phyloP scores from a whole-genome alignment of 53 echinoderm and acorn worm species.

The Zoroaster sp. region DNA sequence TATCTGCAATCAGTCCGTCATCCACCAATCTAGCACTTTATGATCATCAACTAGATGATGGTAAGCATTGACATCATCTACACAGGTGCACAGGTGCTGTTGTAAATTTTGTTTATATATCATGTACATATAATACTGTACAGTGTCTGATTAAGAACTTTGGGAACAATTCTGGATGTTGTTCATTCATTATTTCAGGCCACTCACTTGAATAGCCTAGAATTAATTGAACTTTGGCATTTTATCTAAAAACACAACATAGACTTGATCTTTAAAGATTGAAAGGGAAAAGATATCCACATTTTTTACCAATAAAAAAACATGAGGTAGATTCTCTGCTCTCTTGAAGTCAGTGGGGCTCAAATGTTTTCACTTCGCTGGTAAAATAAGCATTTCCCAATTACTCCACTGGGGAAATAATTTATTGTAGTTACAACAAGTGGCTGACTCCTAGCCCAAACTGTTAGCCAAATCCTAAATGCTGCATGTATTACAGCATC shows the following conservation, averaged over 20 bases:
- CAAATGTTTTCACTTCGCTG: background rate
- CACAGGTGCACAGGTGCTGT: background rate
- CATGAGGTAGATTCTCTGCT: background rate
- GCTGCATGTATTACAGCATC: background rate
- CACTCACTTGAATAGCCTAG: no score
- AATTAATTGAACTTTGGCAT: background rate
- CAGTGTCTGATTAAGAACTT: background rate
- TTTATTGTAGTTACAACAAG: no score
- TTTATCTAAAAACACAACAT: no score
- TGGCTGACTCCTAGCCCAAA: background rate
- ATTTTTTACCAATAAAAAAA: background rate
- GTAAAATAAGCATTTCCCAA: background rate
- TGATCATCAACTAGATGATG: background rate
- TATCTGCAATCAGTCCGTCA: conserved; percentile 21
- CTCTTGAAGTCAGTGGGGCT: background rate
- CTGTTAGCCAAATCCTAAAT: background rate
- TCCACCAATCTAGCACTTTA: background rate
- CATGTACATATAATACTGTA: background rate
- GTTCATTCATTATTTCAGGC: background rate
- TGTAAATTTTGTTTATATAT: background rate
- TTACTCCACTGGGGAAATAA: background rate
- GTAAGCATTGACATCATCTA: background rate
- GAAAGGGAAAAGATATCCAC: background rate
- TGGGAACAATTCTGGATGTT: background rate
- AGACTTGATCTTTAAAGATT: no score